Evolutionary conservation across 1,140 invertebrate species (phyloP).

Genomic region (Acromyrmex heyeri): DNA sequence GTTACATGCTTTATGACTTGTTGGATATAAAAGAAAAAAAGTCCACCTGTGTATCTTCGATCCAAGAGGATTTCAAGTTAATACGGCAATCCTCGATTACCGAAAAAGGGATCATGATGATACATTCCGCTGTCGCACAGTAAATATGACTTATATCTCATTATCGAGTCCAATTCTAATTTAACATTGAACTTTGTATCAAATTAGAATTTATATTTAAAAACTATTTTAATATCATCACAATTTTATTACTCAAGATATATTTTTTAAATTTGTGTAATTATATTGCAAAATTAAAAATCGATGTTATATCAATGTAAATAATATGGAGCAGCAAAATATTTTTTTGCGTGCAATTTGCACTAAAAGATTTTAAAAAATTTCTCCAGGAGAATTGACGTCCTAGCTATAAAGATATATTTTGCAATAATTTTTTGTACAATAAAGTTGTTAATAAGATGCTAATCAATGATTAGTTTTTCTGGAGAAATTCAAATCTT

Average conservation of each 20-base stretch:
- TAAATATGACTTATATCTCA: constrained; percentile 3
- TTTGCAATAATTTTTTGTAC: too few species aligned
- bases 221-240: not conserved
- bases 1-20: constrained; percentile 40
- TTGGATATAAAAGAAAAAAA: constrained; percentile 31
- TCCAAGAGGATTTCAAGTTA: constrained; percentile 26
- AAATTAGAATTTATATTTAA: constrained; percentile 19
- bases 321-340: too few species aligned
- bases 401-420: too few species aligned
- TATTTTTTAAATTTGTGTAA: not conserved
- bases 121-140: not conserved
- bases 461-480: too few species aligned
- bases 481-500: too few species aligned
- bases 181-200: not conserved
- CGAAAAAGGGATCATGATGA: not conserved
- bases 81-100: not conserved
- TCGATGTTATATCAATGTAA: too few species aligned
- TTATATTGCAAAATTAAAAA: too few species aligned
- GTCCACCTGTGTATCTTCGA: constrained; percentile 11
- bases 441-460: too few species aligned
- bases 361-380: too few species aligned
- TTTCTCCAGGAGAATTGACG: too few species aligned
- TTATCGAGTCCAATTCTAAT: not conserved
- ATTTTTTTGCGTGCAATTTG: too few species aligned
- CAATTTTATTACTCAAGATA: not conserved